phyloP scores from a whole-genome alignment of 2,888 invertebrate species.

The Carcina quercana region DNA sequence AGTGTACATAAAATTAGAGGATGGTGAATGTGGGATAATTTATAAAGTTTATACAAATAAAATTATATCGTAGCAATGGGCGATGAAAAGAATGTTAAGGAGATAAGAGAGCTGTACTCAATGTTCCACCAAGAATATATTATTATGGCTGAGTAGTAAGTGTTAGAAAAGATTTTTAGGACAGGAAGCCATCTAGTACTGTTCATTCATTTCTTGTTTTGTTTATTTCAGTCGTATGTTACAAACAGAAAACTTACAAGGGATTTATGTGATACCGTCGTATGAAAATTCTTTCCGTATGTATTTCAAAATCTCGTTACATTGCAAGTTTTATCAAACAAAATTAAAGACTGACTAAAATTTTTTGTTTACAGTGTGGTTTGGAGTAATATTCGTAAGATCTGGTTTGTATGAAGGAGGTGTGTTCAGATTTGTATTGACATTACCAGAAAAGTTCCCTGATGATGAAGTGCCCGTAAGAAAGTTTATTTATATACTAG shows the following conservation, averaged over 20 bases:
- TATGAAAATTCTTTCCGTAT: constrained; percentile 86
- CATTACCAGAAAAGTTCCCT: constrained; percentile 92
- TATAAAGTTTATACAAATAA: no score
- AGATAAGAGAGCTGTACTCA: constrained; percentile 80
- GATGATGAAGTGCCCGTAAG: constrained; percentile 88
- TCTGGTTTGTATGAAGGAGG: constrained; percentile 93
- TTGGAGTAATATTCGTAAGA: constrained; percentile 92
- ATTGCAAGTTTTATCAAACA: not conserved
- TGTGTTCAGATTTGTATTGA: constrained; percentile 90
- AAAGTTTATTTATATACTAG: no score
- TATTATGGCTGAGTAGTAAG: constrained; percentile 95
- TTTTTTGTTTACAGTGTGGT: constrained; percentile 85
- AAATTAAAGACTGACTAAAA: not conserved
- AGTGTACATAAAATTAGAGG: no score
- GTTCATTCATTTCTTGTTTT: not conserved
- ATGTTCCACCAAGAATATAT: constrained; percentile 91
- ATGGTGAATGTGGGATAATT: no score
- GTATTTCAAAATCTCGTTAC: no score
- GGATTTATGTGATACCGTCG: constrained; percentile 95
- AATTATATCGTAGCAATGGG: no score
- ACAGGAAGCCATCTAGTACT: not conserved
- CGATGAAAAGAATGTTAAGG: constrained; percentile 56
- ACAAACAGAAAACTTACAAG: constrained; percentile 88
- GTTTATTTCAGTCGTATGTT: constrained; percentile 83
- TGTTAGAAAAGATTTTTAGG: constrained; percentile 18